Base-by-base conservation (phyloP, 2,888 invertebrate genomes). In the Dicyrtoma fusca region DNA sequence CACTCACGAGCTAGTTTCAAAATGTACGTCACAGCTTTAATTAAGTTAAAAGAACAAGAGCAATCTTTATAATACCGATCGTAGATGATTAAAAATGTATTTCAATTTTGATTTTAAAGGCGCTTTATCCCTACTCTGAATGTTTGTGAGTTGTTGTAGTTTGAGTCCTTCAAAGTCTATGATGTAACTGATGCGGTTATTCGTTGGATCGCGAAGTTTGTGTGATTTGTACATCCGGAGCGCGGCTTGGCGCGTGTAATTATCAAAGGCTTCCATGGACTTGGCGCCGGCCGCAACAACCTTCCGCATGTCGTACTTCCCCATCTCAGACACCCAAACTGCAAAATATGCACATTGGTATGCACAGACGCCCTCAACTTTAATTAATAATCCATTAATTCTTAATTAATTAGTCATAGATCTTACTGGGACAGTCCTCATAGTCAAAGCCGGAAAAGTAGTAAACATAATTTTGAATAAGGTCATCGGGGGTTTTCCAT, bases 41-140 rank as follows among this genome's bases (percentile, higher is more conserved):
- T 34, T 34, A 34, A 34, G n/a, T n/a, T n/a, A n/a, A n/a, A n/a
- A n/a, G n/a, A n/a, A n/a, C n/a, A n/a, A n/a, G n/a, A n/a, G n/a
- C n/a, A n/a, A n/a, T n/a, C n/a, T n/a, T n/a, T n/a, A n/a, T n/a
- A n/a, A n/a, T n/a, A n/a, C n/a, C n/a, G n/a, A n/a, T n/a, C n/a
- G n/a, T n/a, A n/a, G n/a, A n/a, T n/a, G n/a, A n/a, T n/a, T n/a
- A n/a, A n/a, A n/a, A n/a, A n/a, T n/a, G n/a, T n/a, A n/a, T n/a
- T n/a, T n/a, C n/a, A n/a, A n/a, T n/a, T n/a, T n/a, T n/a, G n/a
- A n/a, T n/a, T n/a, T n/a, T n/a, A n/a, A n/a, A n/a, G n/a, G n/a
- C n/a, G n/a, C n/a, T n/a, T n/a, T n/a, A n/a, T n/a, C n/a, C 59
- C 72, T 49, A 26, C 63, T 51, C 21, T 51, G 51, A 61, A 21